Base-by-base conservation (phyloP, 1,140 invertebrate species). In the Drosophila repletoides region DNA sequence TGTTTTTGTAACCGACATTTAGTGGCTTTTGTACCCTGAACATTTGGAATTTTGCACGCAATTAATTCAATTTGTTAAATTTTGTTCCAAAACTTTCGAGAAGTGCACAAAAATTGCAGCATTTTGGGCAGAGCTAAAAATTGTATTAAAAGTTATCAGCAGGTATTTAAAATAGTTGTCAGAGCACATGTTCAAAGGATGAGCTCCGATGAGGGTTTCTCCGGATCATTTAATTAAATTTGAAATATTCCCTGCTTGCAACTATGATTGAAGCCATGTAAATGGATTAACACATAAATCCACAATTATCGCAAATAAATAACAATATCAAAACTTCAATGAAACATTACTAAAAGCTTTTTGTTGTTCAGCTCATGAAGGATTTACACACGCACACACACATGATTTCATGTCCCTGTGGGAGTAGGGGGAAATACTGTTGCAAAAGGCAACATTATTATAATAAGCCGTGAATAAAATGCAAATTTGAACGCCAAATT, bases 41-140 rank as follows among this genome's bases (percentile, higher is more conserved):
- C 33, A 2, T 46, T 53, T 53, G 24, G 34, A 63, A 76, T 64
- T 74, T 68, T 72, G 58, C 65, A 73, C 56, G 46, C 70, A 75
- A 75, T 69, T 75, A 73, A 73, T 75, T 73, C 41, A 76, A 74
- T 76, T 76, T 69, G 65, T 68, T 52, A 72, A 68, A 61, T 67
- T 56, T 53, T 43, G 36, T 31, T 28, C 22, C 21, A 41, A 51
- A 53, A 43, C 17, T 49, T 60, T 46, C 14, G 12, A 21, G 33
- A n/a, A 22, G 5, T 14, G 22, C 10, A 33, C 10, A 60, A 51
- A 45, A 60, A 43, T 15, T 52, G 45, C 46, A 36, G 48, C 21
- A 56, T 66, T 45, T 49, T 48, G 31, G 31, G 15, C 26, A 29
- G 9, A 53, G 31, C 38, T 34, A 55, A 59, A 58, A 55, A 49